Percentiles rank a stretch among this genome's conserved stretches.
Conservation (phyloP, 92 coral and sea anemone species). For the Parazoanthus swiftii region DNA sequence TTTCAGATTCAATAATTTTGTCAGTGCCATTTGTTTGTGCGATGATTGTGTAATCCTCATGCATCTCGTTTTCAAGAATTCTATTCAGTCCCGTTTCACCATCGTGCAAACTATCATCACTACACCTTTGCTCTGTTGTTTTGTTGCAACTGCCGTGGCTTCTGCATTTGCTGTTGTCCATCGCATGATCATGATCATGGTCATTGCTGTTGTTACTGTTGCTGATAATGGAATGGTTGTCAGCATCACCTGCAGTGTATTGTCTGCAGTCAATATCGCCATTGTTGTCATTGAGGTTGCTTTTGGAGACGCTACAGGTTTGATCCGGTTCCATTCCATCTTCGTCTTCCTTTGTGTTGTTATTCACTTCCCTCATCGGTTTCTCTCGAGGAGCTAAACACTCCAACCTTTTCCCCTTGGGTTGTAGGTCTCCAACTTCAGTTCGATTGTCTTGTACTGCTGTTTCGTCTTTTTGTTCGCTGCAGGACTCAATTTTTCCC, state of each 20-base stretch:
- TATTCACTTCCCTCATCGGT: neutral
- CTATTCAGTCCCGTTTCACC: neutral
- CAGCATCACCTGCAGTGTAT: neutral
- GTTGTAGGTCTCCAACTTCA: neutral
- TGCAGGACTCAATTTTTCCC: neutral
- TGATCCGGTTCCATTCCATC: neutral
- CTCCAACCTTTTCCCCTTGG: neutral
- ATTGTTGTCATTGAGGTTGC: neutral
- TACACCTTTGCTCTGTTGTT: neutral
- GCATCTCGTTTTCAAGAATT: neutral
- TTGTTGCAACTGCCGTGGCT: neutral
- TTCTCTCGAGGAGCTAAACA: too few relatives aligned
- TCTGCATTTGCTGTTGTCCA: conserved; percentile 2
- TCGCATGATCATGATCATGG: neutral
- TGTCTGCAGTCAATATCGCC: neutral
- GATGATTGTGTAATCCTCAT: neutral
- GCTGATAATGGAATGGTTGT: neutral
- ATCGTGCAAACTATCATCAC: neutral
- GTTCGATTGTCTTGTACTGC: neutral
- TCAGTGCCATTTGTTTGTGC: neutral
- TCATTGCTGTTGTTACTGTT: neutral
- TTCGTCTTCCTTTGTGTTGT: neutral
- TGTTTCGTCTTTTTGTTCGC: neutral
- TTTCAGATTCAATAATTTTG: neutral
- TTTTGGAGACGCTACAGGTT: neutral